Evolutionary conservation across 92 coral and sea anemone species (phyloP).

Genomic region (Paragorgia papillata): DNA sequence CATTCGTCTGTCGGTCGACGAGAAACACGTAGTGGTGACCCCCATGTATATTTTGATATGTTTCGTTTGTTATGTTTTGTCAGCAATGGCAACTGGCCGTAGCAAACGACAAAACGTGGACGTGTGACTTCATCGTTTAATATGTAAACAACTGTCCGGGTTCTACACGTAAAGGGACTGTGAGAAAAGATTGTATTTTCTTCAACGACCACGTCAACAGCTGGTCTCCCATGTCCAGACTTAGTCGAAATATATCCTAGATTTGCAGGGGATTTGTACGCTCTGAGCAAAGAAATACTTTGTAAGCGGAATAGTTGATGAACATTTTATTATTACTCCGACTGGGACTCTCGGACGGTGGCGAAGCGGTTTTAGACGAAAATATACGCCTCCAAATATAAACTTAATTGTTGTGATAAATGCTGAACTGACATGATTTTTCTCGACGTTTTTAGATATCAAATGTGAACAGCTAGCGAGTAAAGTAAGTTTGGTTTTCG

Average conservation of each 20-base stretch:
- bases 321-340: no score
- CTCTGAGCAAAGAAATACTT: background rate
- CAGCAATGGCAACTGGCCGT: constrained; percentile 26
- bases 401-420: constrained; percentile 26
- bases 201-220: background rate
- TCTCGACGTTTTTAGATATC: constrained; percentile 40
- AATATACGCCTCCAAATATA: no score
- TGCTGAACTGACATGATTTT: constrained; percentile 21
- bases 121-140: background rate
- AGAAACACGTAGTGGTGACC: background rate
- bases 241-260: no score
- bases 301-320: no score
- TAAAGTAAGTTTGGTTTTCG: constrained; percentile 16
- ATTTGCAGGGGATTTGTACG: no score
- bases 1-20: background rate
- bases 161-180: background rate
- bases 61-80: constrained; percentile 32
- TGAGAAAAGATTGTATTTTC: background rate
- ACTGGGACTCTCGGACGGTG: no score
- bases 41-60: constrained; percentile 12
- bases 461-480: constrained; percentile 9
- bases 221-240: background rate
- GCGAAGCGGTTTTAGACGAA: constrained; percentile 45
- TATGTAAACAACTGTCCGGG: constrained; percentile 34
- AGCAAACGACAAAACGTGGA: background rate